Conservation (phyloP, 2,888 invertebrate genomes). For the Epinotia demarniana region DNA sequence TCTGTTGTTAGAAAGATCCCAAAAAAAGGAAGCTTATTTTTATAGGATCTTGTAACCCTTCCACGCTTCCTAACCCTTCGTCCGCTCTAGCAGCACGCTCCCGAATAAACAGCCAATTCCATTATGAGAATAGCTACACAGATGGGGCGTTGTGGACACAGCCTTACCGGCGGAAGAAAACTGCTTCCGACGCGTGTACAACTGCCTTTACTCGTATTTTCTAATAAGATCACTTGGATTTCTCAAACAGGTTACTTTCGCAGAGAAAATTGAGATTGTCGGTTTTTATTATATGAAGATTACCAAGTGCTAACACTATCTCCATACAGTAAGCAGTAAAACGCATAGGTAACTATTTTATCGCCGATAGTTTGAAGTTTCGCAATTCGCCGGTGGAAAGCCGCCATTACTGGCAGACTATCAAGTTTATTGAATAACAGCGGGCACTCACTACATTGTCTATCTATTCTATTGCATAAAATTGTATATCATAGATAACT, state of each 20-base stretch:
- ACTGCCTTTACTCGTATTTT: slow-evolving; percentile 20
- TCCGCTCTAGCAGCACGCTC: slow-evolving; percentile 40
- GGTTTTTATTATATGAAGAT: background rate
- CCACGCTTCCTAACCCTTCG: slow-evolving; percentile 34
- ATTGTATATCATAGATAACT: too few relatives aligned
- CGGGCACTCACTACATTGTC: too few relatives aligned
- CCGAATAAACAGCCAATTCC: slow-evolving; percentile 68
- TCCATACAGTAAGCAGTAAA: too few relatives aligned
- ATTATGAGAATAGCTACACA: slow-evolving; percentile 64
- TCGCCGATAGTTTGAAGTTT: too few relatives aligned
- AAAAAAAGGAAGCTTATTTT: background rate
- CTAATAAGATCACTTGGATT: background rate
- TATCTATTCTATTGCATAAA: background rate
- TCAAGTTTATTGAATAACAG: background rate
- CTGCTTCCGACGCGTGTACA: background rate
- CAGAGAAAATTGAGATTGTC: background rate
- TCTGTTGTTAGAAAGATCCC: background rate
- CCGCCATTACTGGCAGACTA: background rate
- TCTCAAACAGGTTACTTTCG: background rate
- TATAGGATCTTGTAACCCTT: background rate
- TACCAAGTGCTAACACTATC: too few relatives aligned
- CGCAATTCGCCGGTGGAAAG: background rate
- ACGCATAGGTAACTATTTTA: too few relatives aligned
- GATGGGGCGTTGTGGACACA: slow-evolving; percentile 57
- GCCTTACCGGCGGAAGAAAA: slow-evolving; percentile 36